Evolutionary conservation across 2,888 invertebrate genomes (phyloP).

Genomic region (Caenorhabditis virilis): DNA sequence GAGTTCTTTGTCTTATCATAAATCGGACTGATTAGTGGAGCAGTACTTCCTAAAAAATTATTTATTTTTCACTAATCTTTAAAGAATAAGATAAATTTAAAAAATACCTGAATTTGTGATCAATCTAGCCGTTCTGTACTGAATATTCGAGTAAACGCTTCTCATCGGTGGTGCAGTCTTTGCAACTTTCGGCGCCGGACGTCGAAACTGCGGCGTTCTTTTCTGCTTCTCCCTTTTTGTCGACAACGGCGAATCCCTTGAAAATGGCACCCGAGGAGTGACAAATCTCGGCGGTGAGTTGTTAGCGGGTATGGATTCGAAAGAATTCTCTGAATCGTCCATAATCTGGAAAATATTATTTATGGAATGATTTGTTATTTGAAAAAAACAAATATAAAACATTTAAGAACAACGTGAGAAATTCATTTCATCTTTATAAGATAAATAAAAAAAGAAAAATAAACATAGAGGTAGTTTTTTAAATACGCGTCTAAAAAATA

Average conservation of each 20-base stretch:
- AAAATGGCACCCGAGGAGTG: conserved; percentile 18
- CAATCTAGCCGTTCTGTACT: conserved; percentile 6
- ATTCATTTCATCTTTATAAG: neutral
- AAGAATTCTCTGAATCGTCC: conserved; percentile 17
- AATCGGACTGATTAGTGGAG: conserved; percentile 36
- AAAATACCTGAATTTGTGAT: conserved; percentile 14
- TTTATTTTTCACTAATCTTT: neutral
- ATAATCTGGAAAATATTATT: conserved; percentile 1
- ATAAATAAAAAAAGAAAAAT: neutral
- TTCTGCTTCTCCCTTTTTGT: conserved; percentile 43
- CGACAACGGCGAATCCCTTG: conserved; percentile 40
- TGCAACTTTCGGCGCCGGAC: conserved; percentile 28
- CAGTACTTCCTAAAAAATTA: conserved; percentile 11
- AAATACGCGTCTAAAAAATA: neutral
- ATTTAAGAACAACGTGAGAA: neutral
- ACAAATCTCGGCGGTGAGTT: conserved; percentile 6
- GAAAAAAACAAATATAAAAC: neutral
- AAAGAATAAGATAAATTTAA: neutral
- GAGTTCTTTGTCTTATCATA: conserved; percentile 70
- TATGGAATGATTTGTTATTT: neutral
- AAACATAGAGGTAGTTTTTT: neutral
- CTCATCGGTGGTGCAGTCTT: conserved; percentile 39
- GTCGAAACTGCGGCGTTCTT: conserved; percentile 21
- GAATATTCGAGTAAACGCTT: conserved; percentile 12
- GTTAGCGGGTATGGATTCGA: conserved; percentile 6